Evolutionary conservation across 2,888 invertebrate species (phyloP).

Genomic region (Dicycla oo): DNA sequence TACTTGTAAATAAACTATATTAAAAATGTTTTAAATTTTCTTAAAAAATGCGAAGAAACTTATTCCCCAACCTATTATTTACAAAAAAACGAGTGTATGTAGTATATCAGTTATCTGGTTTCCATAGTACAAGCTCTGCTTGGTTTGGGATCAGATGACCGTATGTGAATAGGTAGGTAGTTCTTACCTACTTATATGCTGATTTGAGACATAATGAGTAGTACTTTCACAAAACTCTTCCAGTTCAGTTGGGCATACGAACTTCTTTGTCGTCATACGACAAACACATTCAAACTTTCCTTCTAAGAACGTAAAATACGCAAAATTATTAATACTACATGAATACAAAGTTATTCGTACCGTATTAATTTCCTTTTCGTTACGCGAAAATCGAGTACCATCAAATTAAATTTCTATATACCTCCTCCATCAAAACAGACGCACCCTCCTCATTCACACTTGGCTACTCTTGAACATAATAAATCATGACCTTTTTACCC

Average conservation of each 20-base stretch:
- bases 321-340: conserved; percentile 22
- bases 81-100: too few relatives aligned
- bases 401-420: conserved; percentile 57
- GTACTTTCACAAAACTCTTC: conserved; percentile 19
- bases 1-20: too few relatives aligned
- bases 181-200: too few relatives aligned
- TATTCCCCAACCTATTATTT: too few relatives aligned
- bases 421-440: conserved; percentile 49
- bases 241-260: conserved; percentile 7
- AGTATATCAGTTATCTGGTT: too few relatives aligned
- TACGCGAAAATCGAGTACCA: conserved; percentile 38
- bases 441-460: conserved; percentile 71
- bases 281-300: conserved; percentile 12
- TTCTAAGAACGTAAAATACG: conserved; percentile 2
- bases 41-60: too few relatives aligned
- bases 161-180: too few relatives aligned
- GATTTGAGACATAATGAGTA: conserved; percentile 1
- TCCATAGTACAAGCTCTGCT: too few relatives aligned
- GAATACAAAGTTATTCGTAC: conserved; percentile 30
- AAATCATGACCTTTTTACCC: conserved; percentile 68
- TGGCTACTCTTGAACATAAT: conserved; percentile 69
- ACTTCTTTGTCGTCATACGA: not conserved
- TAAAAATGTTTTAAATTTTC: too few relatives aligned
- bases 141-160: too few relatives aligned
- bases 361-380: conserved; percentile 49